Base-by-base conservation (phyloP, 2,113 vertebrate genomes). In the Corythoichthys intestinalis region DNA sequence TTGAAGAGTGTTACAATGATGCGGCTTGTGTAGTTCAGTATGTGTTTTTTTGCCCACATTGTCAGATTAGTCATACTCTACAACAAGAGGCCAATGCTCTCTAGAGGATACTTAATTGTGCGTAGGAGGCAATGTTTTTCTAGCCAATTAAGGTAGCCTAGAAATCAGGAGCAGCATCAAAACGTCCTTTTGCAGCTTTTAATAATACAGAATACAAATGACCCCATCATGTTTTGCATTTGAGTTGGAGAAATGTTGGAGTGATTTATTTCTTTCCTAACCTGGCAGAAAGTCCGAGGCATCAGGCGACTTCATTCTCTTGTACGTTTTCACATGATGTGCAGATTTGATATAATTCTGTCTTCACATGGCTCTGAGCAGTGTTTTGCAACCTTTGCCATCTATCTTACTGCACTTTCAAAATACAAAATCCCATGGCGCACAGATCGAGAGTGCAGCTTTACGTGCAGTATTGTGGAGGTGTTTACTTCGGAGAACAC, bases 41-140 rank as follows among this genome's bases (percentile, higher is more conserved):
- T 80, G 63, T 53, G 67, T 76, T 13, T 72, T 90, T 90, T 87
- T 87, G 84, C 88, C 83, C 82, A 86, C 87, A 86, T 83, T 83
- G 82, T 72, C 74, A 81, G 79, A 87, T 91, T 91, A 90, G 86
- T 91, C 87, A 89, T 76, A 72, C 65, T 38, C 54, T 72, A 78
- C 83, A 77, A 75, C 72, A 71, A 79, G 79, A 86, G 84, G 67
- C 83, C 56, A 62, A 76, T 37, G 69, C 79, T 86, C 85, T 86
- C 76, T 49, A 72, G 81, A 83, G 83, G 75, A 83, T 68, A 78
- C 74, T 89, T 86, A 86, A 88, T 89, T 89, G 75, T 80, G 79
- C 20, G 91, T 90, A 81, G 89, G 90, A 59, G 82, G 84, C 74
- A 57, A 77, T 85, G 80, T 68, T 80, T 83, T 86, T 83, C 75